A percentile compares a stretch with the other conserved stretches of the same genome.
These are phyloP conservation scores for Tetheella fluctuosa DNA, from an alignment of 2,888 invertebrate species.

Conservation along the genomic window DNA sequence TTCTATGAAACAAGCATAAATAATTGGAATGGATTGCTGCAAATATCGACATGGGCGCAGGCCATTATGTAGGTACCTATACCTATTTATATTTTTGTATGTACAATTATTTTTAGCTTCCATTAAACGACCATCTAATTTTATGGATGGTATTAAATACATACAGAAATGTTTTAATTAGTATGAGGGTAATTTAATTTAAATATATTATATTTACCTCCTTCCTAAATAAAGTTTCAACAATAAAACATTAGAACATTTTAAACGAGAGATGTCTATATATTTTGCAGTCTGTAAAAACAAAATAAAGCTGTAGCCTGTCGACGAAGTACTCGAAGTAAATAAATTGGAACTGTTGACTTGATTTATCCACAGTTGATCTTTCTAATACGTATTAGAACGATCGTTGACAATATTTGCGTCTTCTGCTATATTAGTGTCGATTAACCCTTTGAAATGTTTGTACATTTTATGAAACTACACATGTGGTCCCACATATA, in stretches of 20 bases:
- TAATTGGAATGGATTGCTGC: no score
- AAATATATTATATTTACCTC: no score
- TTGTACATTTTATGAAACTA: not conserved
- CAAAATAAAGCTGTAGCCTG: conserved; percentile 51
- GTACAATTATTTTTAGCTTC: no score
- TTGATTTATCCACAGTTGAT: conserved; percentile 49
- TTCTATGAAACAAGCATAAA: conserved; percentile 28
- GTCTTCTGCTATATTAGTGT: not conserved
- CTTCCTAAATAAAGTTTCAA: not conserved
- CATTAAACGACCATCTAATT: no score
- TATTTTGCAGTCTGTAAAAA: conserved; percentile 42
- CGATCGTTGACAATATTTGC: conserved; percentile 16
- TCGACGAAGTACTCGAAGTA: conserved; percentile 49
- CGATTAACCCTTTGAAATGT: not conserved
- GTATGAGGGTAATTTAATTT: no score
- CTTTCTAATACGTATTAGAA: conserved; percentile 35
- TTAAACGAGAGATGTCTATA: conserved; percentile 23
- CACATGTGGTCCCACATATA: no score
- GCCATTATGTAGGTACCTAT: not conserved
- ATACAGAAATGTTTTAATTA: no score
- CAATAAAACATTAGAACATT: no score
- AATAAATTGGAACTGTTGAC: conserved; percentile 58
- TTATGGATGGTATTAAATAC: no score
- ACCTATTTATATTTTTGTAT: not conserved
- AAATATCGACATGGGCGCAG: no score